Evolutionary conservation across 2,888 invertebrate species (phyloP), one percentile per base, ranked within the genome.

Genomic region (Linnaemya vulpina): DNA sequence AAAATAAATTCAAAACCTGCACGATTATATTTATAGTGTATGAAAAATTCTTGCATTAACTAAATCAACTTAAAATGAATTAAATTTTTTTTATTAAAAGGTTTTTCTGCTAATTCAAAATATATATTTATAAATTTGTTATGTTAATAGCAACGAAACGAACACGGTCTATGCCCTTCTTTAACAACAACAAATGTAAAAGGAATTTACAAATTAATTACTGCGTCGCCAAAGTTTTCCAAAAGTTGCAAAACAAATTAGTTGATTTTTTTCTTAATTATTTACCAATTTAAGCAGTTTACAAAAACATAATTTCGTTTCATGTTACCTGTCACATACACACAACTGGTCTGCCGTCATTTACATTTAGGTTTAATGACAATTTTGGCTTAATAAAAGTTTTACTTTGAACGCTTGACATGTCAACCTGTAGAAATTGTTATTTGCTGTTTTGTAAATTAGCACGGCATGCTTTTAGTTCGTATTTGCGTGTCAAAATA

Each of bases 401-500:
- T 58, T 17, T 30, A 15, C 49, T 49, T 73, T n/a, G 38, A 43
- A 58, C 13, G 63, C 58, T 70, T 71, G 75, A 71, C 49, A 60
- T 75, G 70, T 67, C 71, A 82, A 58, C 51, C 65, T 35, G 35
- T 60, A 70, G 22, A 63, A 40, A 43, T 30, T 73, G 46, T 46
- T 62, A 4, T 65, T 65, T 60, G 17, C 20, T 40, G 43, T 35
- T 51, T 51, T 25, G 40, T 40, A 62, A 30, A 49, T 13, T 13
- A 60, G 74, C 51, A 51, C 60, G 70, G 67, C 84, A 76, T 76
- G 76, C 60, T 79, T 75, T 15, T 43, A 67, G 73, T 35, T 15
- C 7, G 67, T 80, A 73, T 76, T 84, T 76, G 80, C 84, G 84
- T 84, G 84, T 76, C 71, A 73, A 76, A 46, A 70, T 71, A 73